phyloP scores from a whole-genome alignment of 2,797 vertebrate genomes.

The Kryptolebias ocellatus region DNA sequence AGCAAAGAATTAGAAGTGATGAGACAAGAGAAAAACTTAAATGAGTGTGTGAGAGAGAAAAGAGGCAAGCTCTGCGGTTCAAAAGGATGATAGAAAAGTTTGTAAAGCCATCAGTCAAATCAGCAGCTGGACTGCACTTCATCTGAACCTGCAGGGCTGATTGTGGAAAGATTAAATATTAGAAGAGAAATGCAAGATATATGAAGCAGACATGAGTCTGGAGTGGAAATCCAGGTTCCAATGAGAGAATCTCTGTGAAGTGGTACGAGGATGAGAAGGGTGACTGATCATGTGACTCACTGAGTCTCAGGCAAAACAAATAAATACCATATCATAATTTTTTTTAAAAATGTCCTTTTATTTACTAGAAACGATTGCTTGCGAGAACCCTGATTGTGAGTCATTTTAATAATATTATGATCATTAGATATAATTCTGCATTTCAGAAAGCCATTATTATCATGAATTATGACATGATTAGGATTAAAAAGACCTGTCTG shows the following conservation, averaged over 20 bases:
- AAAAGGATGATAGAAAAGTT: constrained; percentile 25
- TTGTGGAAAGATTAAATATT: constrained; percentile 53
- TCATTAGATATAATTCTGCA: constrained; percentile 2
- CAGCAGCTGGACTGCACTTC: constrained; percentile 44
- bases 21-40: constrained; percentile 32
- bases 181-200: constrained; percentile 45
- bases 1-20: constrained; percentile 51
- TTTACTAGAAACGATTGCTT: not conserved
- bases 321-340: not conserved
- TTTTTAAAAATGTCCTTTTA: not conserved
- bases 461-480: constrained; percentile 19
- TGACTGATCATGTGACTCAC: constrained; percentile 6
- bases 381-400: constrained; percentile 10
- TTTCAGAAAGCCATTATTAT: constrained; percentile 11
- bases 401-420: constrained; percentile 21
- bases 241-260: constrained; percentile 18
- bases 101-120: constrained; percentile 47
- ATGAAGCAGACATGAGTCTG: constrained; percentile 49
- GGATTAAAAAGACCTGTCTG: constrained; percentile 25
- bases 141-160: constrained; percentile 33
- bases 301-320: not conserved
- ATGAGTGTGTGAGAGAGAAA: constrained; percentile 24
- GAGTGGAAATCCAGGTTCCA: constrained; percentile 29
- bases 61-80: constrained; percentile 33
- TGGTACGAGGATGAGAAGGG: constrained; percentile 12